Base-by-base conservation (phyloP, 2,888 invertebrate species). In the Abrostola triplasia region DNA sequence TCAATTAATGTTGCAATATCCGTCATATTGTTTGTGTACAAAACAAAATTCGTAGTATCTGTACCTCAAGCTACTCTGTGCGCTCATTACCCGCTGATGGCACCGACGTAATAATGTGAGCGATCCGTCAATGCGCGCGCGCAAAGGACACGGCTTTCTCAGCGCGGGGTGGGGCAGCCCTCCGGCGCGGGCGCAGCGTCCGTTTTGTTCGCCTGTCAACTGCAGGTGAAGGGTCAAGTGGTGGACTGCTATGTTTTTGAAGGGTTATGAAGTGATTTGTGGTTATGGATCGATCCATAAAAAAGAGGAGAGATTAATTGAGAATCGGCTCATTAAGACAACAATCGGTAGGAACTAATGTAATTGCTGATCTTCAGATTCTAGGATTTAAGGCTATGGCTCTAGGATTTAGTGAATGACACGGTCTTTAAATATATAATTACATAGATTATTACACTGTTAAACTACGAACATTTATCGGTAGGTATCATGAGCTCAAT, bases 71-170 rank as follows among this genome's bases (percentile, higher is more conserved):
- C 59, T 81, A 75, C 65, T 82, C 87, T 88, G 73, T 70, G 40
- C 51, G 55, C 88, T 91, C 88, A 90, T 92, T 89, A 90, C 88
- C 75, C 76, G 80, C 82, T 84, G 88, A 88, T 88, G 87, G 82
- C 84, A 82, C 85, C 87, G 88, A 88, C 88, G 85, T 86, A 84
- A 87, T 91, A 92, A 90, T 88, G 86, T 78, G 88, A 83, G 86
- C 89, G 81, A 91, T 92, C 88, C 88, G 88, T 92, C 92, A 90
- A 88, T 82, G 87, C 86, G 84, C 80, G 57, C 67, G 71, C 67
- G 68, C 70, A 91, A 91, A 92, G 92, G 92, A 92, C 91, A 91
- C 87, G 73, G 82, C 90, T 90, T 90, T 92, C 92, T 87, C 92
- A 92, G 88, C 84, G 77, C 80, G 73, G 78, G 80, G 66, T 53